These are phyloP conservation scores for Homalodisca vitripennis DNA, from an alignment of 1,140 invertebrate species.

Conservation along the genomic window DNA sequence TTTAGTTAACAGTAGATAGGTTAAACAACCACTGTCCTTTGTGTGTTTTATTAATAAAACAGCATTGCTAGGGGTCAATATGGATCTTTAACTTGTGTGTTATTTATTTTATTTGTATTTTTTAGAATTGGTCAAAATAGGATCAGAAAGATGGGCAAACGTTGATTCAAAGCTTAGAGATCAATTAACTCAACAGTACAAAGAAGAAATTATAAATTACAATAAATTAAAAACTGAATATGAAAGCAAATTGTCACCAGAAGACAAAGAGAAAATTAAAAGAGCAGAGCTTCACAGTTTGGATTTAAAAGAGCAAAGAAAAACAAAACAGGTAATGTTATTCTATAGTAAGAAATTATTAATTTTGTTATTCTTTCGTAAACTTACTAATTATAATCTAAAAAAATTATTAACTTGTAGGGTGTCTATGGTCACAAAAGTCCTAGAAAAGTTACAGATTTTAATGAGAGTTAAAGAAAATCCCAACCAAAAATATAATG, in stretches of 20 bases:
- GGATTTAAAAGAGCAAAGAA: neutral
- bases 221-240: neutral
- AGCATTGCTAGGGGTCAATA: too few relatives aligned
- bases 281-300: neutral
- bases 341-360: neutral
- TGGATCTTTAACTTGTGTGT: too few relatives aligned
- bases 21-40: too few relatives aligned
- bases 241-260: neutral
- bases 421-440: neutral
- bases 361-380: neutral
- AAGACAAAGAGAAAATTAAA: neutral
- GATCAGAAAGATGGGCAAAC: neutral
- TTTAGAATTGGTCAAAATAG: constrained; percentile 10
- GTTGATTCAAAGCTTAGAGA: constrained; percentile 1
- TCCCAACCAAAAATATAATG: neutral
- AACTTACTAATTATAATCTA: neutral
- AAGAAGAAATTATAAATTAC: neutral
- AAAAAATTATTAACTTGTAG: neutral
- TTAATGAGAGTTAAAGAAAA: neutral
- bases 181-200: neutral
- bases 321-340: constrained; percentile 2
- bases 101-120: too few relatives aligned
- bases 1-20: too few relatives aligned
- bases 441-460: neutral
- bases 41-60: too few relatives aligned